Evolutionary conservation across 1,140 invertebrate species (phyloP).

Genomic region (Anastatus disparis): DNA sequence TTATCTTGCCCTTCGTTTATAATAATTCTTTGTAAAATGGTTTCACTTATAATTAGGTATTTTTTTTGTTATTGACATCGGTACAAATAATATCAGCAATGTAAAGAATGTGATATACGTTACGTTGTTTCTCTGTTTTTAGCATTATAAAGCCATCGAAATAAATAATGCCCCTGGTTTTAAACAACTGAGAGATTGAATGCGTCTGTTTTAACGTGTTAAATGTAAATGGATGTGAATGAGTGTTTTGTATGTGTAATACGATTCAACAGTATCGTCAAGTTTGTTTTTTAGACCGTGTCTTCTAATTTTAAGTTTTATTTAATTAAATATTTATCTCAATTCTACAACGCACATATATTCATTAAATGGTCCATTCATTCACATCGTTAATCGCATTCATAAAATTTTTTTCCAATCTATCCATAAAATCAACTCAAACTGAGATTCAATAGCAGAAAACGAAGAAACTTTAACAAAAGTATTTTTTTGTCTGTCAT

Average conservation of each 20-base stretch:
- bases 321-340: constrained; percentile 66
- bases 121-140: background rate
- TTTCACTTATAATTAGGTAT: constrained; percentile 17
- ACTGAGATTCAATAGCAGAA: constrained; percentile 51
- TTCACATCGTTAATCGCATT: background rate
- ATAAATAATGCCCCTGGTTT: constrained; percentile 40
- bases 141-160: constrained; percentile 9
- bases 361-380: constrained; percentile 31
- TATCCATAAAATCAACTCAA: constrained; percentile 18
- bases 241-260: too few species aligned
- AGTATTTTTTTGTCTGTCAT: background rate
- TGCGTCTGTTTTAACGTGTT: background rate
- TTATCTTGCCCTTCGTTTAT: constrained; percentile 1
- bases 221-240: background rate
- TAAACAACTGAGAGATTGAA: background rate
- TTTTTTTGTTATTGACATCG: constrained; percentile 14
- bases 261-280: background rate
- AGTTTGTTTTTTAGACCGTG: constrained; percentile 43
- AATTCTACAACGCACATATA: constrained; percentile 63
- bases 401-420: constrained; percentile 4
- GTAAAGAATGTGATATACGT: background rate
- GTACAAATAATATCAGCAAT: constrained; percentile 17
- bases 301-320: constrained; percentile 63
- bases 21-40: constrained; percentile 29
- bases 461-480: constrained; percentile 39